A percentile compares a stretch with the other conserved stretches of the same genome.
Evolutionary conservation across 2,888 invertebrate genomes (phyloP).

Genomic region (Clepsis dumicolana): DNA sequence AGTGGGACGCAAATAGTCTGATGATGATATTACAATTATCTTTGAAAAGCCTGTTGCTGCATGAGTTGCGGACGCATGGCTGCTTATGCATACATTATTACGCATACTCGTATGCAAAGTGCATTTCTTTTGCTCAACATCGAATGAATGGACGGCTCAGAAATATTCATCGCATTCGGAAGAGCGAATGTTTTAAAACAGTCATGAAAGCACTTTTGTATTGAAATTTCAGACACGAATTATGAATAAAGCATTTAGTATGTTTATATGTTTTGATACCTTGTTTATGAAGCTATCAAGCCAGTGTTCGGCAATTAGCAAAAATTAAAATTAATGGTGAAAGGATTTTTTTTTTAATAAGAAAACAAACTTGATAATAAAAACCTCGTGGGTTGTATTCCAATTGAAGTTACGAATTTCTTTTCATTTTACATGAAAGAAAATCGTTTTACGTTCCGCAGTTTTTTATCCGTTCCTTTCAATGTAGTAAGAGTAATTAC

Average conservation of each 20-base stretch:
- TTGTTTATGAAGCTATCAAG: slow-evolving; percentile 1
- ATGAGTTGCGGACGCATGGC: too few species aligned
- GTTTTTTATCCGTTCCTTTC: slow-evolving; percentile 36
- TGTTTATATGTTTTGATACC: slow-evolving; percentile 6
- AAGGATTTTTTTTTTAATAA: slow-evolving; percentile 5
- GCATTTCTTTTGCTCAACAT: slow-evolving; percentile 36
- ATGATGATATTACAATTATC: too few species aligned
- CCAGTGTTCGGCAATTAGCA: background rate
- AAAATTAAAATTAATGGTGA: slow-evolving; percentile 1
- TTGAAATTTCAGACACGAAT: slow-evolving; percentile 22
- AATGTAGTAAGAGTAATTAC: slow-evolving; percentile 48
- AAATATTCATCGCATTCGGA: slow-evolving; percentile 53
- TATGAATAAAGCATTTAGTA: slow-evolving; percentile 27
- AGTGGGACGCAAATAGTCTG: too few species aligned
- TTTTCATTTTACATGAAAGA: slow-evolving; percentile 12
- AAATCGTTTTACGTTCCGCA: slow-evolving; percentile 8
- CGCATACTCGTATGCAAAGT: slow-evolving; percentile 36
- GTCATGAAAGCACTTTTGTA: slow-evolving; percentile 42
- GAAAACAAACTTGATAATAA: slow-evolving; percentile 10
- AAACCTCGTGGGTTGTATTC: background rate
- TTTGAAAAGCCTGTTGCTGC: too few species aligned
- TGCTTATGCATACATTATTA: slow-evolving; percentile 44
- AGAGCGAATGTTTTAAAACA: slow-evolving; percentile 44
- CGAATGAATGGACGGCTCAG: slow-evolving; percentile 48
- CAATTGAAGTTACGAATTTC: slow-evolving; percentile 18